Conservation (phyloP, 2,888 invertebrate genomes). For the Calliscelio sp. region DNA sequence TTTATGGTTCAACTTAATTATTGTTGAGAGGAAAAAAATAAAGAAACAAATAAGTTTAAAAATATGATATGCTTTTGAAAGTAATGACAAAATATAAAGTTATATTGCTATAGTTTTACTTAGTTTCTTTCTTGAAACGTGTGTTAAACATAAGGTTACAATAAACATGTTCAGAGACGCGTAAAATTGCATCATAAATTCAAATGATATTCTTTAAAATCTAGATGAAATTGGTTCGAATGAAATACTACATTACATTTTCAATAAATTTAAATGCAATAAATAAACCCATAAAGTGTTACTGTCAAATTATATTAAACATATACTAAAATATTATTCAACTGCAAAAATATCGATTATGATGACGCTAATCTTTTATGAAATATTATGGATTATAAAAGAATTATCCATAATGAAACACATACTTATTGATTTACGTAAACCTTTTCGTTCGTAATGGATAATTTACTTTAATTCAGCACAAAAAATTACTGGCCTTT, state of each 20-base stretch:
- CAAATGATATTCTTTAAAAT: slow-evolving; percentile 17
- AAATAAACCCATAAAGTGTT: neutral
- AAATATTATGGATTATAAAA: too few species aligned
- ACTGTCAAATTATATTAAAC: neutral
- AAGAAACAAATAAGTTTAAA: too few species aligned
- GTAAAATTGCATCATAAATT: slow-evolving; percentile 47
- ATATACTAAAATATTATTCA: slow-evolving; percentile 7
- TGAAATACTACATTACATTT: neutral
- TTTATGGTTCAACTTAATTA: too few species aligned
- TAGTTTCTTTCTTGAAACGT: neutral
- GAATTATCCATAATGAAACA: too few species aligned
- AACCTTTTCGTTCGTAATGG: too few species aligned
- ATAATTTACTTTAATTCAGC: too few species aligned
- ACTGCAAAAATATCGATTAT: too few species aligned
- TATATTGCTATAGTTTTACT: neutral
- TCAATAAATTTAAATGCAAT: slow-evolving; percentile 25
- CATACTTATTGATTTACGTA: too few species aligned
- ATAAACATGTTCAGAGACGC: slow-evolving; percentile 19
- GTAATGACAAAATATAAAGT: neutral
- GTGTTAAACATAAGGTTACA: slow-evolving; percentile 1
- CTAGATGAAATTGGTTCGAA: neutral
- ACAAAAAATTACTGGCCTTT: too few species aligned
- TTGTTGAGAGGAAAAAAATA: too few species aligned
- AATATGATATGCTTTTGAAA: neutral
- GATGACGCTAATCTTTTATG: too few species aligned